Evolutionary conservation across 2,113 vertebrate species (phyloP).

Genomic region (Lophotis ruficrista): DNA sequence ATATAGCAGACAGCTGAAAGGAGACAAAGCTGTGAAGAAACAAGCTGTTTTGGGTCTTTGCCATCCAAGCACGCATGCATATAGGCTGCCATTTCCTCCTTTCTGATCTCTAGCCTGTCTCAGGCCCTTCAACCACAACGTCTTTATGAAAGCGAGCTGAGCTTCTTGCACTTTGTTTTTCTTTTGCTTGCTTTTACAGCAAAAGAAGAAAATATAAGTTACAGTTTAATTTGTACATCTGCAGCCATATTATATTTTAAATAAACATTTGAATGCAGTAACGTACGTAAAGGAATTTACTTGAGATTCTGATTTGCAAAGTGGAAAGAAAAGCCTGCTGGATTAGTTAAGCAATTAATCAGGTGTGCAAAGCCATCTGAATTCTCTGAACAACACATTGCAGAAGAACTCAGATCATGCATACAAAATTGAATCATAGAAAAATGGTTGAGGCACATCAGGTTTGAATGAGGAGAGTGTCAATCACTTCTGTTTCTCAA

Average conservation of each 20-base stretch:
- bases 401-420: conserved; percentile 24
- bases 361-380: conserved; percentile 38
- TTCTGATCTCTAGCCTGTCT: background rate
- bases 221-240: background rate
- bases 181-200: background rate
- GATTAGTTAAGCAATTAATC: conserved; percentile 44
- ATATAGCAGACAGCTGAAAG: background rate
- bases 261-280: background rate
- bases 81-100: background rate
- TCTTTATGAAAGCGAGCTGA: background rate
- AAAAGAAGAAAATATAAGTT: background rate
- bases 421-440: conserved; percentile 6
- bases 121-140: background rate
- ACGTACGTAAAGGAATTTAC: background rate
- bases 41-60: background rate
- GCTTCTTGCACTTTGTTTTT: background rate
- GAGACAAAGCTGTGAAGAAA: background rate
- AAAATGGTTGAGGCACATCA: background rate
- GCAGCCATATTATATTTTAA: background rate
- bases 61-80: background rate
- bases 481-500: conserved; percentile 35
- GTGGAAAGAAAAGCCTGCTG: background rate
- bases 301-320: background rate
- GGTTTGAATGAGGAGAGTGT: background rate
- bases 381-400: background rate